These are phyloP conservation scores for Philypnodon macrostomus DNA, from an alignment of 2,797 vertebrate genomes.

Conservation along the genomic window DNA sequence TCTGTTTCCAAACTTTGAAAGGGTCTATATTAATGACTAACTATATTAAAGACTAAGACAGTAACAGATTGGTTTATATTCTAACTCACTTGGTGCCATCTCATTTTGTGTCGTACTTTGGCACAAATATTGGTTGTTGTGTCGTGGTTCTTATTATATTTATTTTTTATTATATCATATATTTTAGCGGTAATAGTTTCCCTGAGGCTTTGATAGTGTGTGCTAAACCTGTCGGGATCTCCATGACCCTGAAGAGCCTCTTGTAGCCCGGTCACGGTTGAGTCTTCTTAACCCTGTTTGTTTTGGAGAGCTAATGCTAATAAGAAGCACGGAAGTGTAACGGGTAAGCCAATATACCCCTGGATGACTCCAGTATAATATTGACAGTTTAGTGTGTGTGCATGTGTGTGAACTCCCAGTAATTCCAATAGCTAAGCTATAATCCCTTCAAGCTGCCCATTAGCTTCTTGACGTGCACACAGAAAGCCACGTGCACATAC, in stretches of 20 bases:
- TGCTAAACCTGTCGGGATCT: slow-evolving; percentile 14
- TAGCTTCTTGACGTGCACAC: slow-evolving; percentile 38
- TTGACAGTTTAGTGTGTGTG: slow-evolving; percentile 26
- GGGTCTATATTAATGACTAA: no score
- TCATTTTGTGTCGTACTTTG: no score
- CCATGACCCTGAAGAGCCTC: slow-evolving; percentile 10
- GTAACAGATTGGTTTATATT: no score
- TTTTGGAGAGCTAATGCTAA: slow-evolving; percentile 40
- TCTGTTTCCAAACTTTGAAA: no score
- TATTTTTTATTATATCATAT: no score
- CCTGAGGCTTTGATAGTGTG: slow-evolving; percentile 7
- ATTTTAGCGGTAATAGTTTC: background rate
- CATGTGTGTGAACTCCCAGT: slow-evolving; percentile 51
- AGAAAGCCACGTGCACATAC: slow-evolving; percentile 14
- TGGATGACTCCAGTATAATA: slow-evolving; percentile 40
- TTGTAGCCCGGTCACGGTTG: slow-evolving; percentile 25
- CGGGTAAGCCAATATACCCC: slow-evolving; percentile 40
- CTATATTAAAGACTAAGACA: no score
- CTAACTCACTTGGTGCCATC: no score
- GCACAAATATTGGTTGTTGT: no score
- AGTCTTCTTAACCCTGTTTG: slow-evolving; percentile 37
- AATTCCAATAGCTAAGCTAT: slow-evolving; percentile 69
- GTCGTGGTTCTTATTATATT: no score
- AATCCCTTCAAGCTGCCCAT: slow-evolving; percentile 67
- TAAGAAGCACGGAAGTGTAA: slow-evolving; percentile 29